phyloP scores from a whole-genome alignment of 2,797 vertebrate species.

The Crax fasciolata region DNA sequence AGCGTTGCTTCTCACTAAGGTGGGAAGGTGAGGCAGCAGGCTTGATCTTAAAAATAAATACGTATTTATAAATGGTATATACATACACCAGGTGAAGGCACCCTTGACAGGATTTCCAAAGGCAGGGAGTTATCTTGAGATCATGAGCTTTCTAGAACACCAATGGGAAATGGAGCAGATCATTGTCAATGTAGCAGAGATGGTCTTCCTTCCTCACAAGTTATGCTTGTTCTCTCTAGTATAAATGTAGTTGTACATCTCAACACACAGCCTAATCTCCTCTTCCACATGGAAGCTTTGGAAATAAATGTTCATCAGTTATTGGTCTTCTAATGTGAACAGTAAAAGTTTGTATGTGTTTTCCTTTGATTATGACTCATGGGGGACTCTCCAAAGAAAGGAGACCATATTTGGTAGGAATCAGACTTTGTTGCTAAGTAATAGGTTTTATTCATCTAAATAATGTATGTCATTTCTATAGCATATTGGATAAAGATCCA shows the following conservation, averaged over 20 bases:
- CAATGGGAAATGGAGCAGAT: neutral
- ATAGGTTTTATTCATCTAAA: constrained; percentile 28
- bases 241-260: neutral
- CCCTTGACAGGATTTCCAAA: neutral
- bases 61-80: neutral
- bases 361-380: constrained; percentile 11
- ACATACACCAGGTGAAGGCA: neutral
- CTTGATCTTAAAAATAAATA: neutral
- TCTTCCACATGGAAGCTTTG: neutral
- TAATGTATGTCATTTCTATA: constrained; percentile 14
- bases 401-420: constrained; percentile 31
- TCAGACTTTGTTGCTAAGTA: neutral
- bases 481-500: neutral
- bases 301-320: constrained; percentile 9
- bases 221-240: neutral
- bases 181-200: neutral
- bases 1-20: neutral
- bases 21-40: neutral
- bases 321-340: constrained; percentile 24
- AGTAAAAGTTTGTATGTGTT: neutral
- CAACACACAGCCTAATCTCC: neutral
- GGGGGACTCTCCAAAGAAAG: neutral
- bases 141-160: neutral
- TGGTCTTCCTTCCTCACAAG: neutral
- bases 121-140: neutral